Conservation (phyloP, 1,140 invertebrate genomes). For the Diorhabda carinulata region DNA sequence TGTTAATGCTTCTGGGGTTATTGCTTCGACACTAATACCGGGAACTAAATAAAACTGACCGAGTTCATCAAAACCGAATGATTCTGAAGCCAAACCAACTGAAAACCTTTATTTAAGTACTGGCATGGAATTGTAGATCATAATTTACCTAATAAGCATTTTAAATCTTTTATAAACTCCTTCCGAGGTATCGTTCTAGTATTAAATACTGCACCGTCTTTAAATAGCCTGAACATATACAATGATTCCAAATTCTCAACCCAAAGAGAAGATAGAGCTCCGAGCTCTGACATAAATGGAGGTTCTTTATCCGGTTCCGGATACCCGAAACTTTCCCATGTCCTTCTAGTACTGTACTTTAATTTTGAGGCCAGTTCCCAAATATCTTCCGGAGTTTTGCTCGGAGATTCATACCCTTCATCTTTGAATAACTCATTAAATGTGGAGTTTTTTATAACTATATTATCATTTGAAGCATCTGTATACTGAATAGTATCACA, state of each 20-base stretch:
- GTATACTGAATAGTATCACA: not conserved
- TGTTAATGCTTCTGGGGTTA: slow-evolving; percentile 32
- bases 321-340: slow-evolving; percentile 41
- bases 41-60: slow-evolving; percentile 35
- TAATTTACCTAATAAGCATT: slow-evolving; percentile 40
- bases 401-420: slow-evolving; percentile 29
- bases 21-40: slow-evolving; percentile 35
- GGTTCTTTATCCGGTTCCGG: slow-evolving; percentile 35
- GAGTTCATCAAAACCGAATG: slow-evolving; percentile 32
- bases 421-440: slow-evolving; percentile 23
- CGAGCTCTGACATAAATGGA: slow-evolving; percentile 39
- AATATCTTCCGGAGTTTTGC: slow-evolving; percentile 32
- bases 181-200: slow-evolving; percentile 27
- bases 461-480: not conserved
- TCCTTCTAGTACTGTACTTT: slow-evolving; percentile 29
- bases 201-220: slow-evolving; percentile 17
- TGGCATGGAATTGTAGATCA: not conserved
- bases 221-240: slow-evolving; percentile 23
- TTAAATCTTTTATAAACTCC: slow-evolving; percentile 36
- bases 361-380: slow-evolving; percentile 37
- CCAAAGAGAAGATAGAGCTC: slow-evolving; percentile 34
- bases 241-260: slow-evolving; percentile 38
- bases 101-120: slow-evolving; percentile 22
- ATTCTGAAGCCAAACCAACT: slow-evolving; percentile 42
- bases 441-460: not conserved